phyloP scores from a whole-genome alignment of 2,113 vertebrate species.

The Melanerpes formicivorus region DNA sequence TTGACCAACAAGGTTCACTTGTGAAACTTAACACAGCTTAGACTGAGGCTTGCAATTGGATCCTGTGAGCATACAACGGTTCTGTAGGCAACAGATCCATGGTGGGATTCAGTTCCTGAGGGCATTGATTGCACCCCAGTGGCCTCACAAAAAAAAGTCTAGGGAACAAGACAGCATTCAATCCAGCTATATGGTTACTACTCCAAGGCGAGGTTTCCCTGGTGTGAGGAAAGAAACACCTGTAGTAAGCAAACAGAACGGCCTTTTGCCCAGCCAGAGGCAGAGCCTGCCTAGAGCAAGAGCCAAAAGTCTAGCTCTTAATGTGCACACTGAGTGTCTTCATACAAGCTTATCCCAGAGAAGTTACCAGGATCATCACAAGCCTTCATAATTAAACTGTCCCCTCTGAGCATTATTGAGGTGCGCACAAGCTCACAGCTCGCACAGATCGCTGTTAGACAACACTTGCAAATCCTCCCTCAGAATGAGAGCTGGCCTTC shows the following conservation, averaged over 20 bases:
- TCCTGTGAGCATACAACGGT: neutral
- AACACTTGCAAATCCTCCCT: neutral
- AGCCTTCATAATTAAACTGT: neutral
- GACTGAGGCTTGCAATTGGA: neutral
- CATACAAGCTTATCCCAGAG: neutral
- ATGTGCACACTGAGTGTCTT: neutral
- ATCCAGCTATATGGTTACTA: neutral
- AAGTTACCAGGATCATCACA: neutral
- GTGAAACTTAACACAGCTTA: conserved; percentile 3
- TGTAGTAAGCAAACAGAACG: neutral
- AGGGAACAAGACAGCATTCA: neutral
- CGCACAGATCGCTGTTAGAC: neutral
- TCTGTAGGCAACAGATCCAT: neutral
- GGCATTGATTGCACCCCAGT: neutral
- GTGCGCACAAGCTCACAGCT: neutral
- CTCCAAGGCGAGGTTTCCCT: neutral
- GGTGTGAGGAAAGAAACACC: neutral
- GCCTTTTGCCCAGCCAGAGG: neutral
- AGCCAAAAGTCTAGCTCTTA: neutral
- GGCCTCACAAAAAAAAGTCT: neutral
- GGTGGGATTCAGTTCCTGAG: neutral
- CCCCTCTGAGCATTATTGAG: neutral
- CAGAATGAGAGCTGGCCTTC: neutral
- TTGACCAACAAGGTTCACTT: neutral
- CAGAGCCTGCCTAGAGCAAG: neutral